These are phyloP conservation scores for Drosophila tsacasi DNA, from an alignment of 1,140 invertebrate genomes.

Conservation along the genomic window DNA sequence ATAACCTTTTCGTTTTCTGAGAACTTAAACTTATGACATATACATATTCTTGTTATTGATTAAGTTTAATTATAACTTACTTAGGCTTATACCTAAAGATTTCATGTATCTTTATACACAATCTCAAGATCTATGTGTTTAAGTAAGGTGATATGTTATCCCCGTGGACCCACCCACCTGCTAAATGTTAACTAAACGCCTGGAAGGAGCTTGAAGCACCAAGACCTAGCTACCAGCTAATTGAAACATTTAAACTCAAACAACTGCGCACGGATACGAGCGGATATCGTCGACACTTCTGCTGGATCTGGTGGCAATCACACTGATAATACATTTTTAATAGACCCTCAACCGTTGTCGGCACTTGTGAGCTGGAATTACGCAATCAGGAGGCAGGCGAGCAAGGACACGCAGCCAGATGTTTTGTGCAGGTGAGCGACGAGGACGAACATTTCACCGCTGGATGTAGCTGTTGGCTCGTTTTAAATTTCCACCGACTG, in stretches of 20 bases:
- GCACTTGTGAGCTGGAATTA: conserved; percentile 64
- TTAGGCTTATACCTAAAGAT: not conserved
- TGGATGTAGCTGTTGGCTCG: conserved; percentile 30
- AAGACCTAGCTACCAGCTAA: conserved; percentile 18
- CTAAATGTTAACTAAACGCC: conserved; percentile 16
- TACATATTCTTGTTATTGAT: not conserved
- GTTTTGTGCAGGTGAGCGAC: conserved; percentile 38
- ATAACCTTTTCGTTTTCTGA: not conserved
- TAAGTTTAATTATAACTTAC: not conserved
- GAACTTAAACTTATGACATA: not conserved
- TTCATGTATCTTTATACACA: not conserved
- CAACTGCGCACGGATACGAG: conserved; percentile 21
- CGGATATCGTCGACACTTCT: conserved; percentile 18
- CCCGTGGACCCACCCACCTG: not conserved
- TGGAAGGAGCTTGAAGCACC: not conserved
- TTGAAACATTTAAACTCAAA: conserved; percentile 49
- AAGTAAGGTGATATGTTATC: not conserved
- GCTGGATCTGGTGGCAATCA: conserved; percentile 39
- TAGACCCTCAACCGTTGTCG: conserved; percentile 62
- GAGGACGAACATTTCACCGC: conserved; percentile 23
- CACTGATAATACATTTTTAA: conserved; percentile 67
- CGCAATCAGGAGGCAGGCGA: conserved; percentile 40
- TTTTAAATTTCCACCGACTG: conserved; percentile 36
- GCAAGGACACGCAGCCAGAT: conserved; percentile 34
- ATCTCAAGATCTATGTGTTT: no score